These are phyloP conservation scores for Pocillopora grandis DNA, from an alignment of 92 coral and sea anemone species.

Conservation along the genomic window DNA sequence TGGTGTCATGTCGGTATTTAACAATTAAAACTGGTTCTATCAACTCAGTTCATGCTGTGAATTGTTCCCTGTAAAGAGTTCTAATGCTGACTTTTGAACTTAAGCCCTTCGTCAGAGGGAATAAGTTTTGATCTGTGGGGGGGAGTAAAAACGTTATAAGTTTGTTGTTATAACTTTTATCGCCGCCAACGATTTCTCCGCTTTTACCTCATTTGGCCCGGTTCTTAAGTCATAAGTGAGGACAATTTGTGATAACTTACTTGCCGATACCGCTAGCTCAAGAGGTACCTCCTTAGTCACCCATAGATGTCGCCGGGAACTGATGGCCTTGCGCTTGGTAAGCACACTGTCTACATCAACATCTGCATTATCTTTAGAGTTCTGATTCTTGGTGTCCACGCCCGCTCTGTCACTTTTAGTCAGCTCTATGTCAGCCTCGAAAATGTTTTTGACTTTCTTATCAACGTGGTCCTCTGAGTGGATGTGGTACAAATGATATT, in stretches of 20 bases:
- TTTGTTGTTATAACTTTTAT: background rate
- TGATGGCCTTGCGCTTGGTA: slow-evolving; percentile 60
- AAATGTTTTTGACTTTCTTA: slow-evolving; percentile 28
- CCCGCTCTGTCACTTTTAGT: slow-evolving; percentile 43
- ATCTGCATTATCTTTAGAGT: slow-evolving; percentile 50
- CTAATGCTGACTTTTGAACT: too few species aligned
- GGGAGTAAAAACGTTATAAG: background rate
- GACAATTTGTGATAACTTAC: slow-evolving; percentile 34
- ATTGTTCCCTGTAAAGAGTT: too few species aligned
- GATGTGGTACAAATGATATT: background rate
- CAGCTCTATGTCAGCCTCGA: slow-evolving; percentile 74
- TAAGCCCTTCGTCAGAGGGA: too few species aligned
- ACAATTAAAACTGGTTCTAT: too few species aligned
- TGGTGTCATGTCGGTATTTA: too few species aligned
- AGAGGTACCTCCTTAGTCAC: slow-evolving; percentile 58
- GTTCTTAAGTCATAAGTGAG: background rate
- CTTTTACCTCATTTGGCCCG: background rate
- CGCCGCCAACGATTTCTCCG: too few species aligned
- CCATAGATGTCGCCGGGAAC: slow-evolving; percentile 58
- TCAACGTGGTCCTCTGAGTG: slow-evolving; percentile 21
- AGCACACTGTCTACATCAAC: slow-evolving; percentile 56
- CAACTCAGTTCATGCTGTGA: too few species aligned
- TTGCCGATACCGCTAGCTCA: slow-evolving; percentile 34
- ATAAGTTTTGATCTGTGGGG: too few species aligned
- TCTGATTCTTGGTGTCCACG: slow-evolving; percentile 54